phyloP scores from a whole-genome alignment of 2,797 vertebrate species.

The Diplodus sargus region DNA sequence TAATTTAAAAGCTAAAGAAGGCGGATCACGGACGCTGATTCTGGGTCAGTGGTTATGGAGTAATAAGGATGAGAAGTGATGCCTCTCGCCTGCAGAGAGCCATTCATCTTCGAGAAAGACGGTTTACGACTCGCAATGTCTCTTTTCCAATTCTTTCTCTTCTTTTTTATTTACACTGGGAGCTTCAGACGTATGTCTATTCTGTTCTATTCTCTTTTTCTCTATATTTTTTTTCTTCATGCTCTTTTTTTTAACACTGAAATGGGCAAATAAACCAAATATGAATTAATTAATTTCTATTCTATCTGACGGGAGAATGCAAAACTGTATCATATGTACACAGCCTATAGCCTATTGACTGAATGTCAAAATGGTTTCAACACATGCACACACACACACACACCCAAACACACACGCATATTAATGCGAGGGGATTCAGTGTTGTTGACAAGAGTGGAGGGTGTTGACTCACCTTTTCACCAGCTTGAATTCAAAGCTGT shows the following conservation, averaged over 20 bases:
- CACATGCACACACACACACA: background rate
- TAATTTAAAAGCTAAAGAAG: conserved; percentile 18
- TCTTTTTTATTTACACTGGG: conserved; percentile 2
- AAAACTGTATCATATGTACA: background rate
- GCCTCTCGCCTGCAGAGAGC: conserved; percentile 31
- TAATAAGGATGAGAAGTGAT: conserved; percentile 56
- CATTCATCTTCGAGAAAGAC: conserved; percentile 46
- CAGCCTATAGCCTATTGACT: background rate
- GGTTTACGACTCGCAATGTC: conserved; percentile 5
- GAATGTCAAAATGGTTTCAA: background rate
- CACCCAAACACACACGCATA: conserved; percentile 12
- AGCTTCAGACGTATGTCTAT: no score
- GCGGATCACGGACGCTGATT: conserved; percentile 30
- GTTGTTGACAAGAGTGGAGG: conserved; percentile 49
- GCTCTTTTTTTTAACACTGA: no score
- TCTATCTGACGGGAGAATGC: background rate
- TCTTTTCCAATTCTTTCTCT: conserved; percentile 6
- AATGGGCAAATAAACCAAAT: no score
- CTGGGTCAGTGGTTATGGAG: conserved; percentile 44
- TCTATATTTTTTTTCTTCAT: background rate
- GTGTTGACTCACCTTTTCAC: conserved; percentile 64
- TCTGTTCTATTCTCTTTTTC: background rate
- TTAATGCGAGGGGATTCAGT: conserved; percentile 48
- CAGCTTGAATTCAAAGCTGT: conserved; percentile 57
- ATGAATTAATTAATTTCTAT: background rate